Base-by-base conservation (phyloP, 2,797 vertebrate species). In the Tympanoctomys barrerae region DNA sequence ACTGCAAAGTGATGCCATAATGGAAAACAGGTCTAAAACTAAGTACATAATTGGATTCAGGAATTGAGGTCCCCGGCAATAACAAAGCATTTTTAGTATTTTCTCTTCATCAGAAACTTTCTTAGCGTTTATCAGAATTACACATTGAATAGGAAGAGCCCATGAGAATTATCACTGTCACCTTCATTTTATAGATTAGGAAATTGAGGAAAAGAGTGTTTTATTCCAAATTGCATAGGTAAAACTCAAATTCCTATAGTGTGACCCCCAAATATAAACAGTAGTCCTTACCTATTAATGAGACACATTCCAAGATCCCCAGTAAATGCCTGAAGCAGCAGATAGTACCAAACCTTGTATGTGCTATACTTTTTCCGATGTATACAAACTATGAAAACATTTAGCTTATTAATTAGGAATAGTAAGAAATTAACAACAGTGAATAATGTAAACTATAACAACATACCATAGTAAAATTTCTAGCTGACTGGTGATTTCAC, bases 11-110 rank as follows among this genome's bases (percentile, higher is more conserved):
- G 49, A 83, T 73, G 10, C 61, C 52, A 57, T 62, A 78, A 87
- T 93, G n/a, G 61, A 92, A 91, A 85, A 49, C 61, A 81, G n/a
- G 18, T 87, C 77, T 87, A 59, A 75, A 90, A 93, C 90, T n/a
- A 78, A 79, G 75, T 89, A 66, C n/a, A 79, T 85, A 91, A 89
- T 28, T 92, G 70, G n/a, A 12, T 79, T 92, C 86, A 90, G 71
- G 66, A 90, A 80, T 12, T 87, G 71, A 90, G 26, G 73, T 79
- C 78, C 90, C 21, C 87, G 33, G 39, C 90, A 68, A 64, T 36
- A 77, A 75, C 8, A 77, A 39, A n/a, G 75, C 33, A 81, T 54
- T 90, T 90, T 77, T 90, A 84, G 81, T 90, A 49, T 36, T 83
- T 87, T 61, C 54, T 79, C 7, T 39, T 42, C 83, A 70, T 79